These are phyloP conservation scores for Limnephilus marmoratus DNA, from an alignment of 2,888 invertebrate species.

Conservation along the genomic window DNA sequence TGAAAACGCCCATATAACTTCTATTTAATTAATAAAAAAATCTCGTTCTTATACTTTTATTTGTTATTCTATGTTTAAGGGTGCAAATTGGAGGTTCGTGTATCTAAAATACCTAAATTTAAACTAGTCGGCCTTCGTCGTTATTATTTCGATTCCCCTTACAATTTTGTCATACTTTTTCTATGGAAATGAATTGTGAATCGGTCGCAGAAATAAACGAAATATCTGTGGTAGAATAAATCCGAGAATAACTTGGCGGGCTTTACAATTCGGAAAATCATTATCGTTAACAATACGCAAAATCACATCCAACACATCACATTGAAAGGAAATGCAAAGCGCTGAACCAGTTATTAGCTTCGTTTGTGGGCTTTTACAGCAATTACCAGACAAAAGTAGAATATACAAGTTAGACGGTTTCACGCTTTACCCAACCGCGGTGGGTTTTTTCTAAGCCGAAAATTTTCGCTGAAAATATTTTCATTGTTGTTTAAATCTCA, in stretches of 20 bases:
- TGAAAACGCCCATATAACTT: too few species aligned
- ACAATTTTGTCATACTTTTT: background rate
- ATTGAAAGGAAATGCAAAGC: constrained; percentile 28
- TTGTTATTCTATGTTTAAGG: background rate
- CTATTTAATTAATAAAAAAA: background rate
- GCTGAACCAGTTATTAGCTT: constrained; percentile 16
- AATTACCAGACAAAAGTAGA: constrained; percentile 16
- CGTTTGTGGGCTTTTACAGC: background rate
- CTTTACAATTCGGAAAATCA: background rate
- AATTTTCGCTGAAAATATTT: constrained; percentile 28
- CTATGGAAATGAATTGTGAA: background rate
- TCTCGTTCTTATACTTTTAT: background rate
- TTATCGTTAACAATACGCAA: background rate
- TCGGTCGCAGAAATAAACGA: background rate
- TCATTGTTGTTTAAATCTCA: constrained; percentile 36
- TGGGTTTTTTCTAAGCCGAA: constrained; percentile 27
- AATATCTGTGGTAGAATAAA: background rate
- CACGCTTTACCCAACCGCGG: background rate
- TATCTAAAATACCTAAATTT: background rate
- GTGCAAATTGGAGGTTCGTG: background rate
- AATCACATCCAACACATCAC: background rate
- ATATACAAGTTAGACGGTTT: background rate
- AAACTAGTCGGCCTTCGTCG: background rate
- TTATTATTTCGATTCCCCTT: background rate
- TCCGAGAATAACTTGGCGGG: background rate